Conservation (phyloP, 2,888 invertebrate genomes). For the Agapostemon virescens region DNA sequence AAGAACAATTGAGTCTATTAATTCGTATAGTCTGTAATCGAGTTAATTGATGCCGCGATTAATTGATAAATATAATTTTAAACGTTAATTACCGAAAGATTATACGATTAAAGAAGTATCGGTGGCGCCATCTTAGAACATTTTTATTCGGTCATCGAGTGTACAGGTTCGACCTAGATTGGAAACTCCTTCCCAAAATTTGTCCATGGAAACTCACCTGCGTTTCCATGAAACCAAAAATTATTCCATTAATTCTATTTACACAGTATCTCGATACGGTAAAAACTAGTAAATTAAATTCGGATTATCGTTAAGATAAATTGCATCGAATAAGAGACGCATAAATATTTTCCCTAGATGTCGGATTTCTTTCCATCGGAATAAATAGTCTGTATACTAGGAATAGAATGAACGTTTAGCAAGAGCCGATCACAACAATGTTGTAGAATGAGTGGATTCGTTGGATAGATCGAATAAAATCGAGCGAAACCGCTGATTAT, state of each 20-base stretch:
- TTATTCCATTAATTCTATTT: not conserved
- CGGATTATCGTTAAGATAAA: no score
- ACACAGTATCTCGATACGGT: no score
- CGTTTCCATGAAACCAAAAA: not conserved
- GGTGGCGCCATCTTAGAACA: slow-evolving; percentile 36
- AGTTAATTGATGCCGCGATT: slow-evolving; percentile 31
- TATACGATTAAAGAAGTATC: slow-evolving; percentile 23
- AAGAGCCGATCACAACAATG: not conserved
- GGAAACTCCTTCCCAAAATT: slow-evolving; percentile 10
- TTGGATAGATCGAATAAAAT: not conserved
- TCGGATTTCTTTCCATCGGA: not conserved
- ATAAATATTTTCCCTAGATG: not conserved
- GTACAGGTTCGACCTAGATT: not conserved
- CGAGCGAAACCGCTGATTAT: not conserved
- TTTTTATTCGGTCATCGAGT: slow-evolving; percentile 26
- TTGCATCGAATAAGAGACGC: no score
- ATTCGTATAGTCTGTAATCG: slow-evolving; percentile 11
- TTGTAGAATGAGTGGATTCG: not conserved
- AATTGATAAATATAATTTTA: slow-evolving; percentile 34
- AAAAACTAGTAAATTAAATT: not conserved
- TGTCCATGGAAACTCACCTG: not conserved
- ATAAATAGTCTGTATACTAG: not conserved
- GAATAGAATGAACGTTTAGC: not conserved
- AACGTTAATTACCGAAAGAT: slow-evolving; percentile 31
- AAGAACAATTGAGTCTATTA: slow-evolving; percentile 13